Conservation (phyloP, 2,797 vertebrate genomes). For the Pangasius larnaudii region DNA sequence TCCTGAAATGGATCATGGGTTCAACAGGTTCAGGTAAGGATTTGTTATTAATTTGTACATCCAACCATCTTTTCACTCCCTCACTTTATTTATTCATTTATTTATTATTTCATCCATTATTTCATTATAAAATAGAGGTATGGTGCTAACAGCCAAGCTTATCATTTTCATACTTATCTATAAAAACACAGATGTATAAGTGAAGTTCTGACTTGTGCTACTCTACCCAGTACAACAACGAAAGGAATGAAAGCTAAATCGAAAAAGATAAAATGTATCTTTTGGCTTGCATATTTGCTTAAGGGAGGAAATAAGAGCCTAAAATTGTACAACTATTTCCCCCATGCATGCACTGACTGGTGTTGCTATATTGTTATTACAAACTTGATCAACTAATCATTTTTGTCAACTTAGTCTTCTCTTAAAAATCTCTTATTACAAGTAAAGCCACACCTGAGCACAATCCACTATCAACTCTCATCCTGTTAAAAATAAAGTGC, state of each 20-base stretch:
- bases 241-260: neutral
- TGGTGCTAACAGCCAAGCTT: constrained; percentile 13
- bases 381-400: neutral
- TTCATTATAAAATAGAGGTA: neutral
- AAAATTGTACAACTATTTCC: neutral
- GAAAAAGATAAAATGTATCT: constrained; percentile 1
- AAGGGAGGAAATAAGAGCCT: constrained; percentile 11
- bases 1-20: neutral
- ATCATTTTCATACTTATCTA: neutral
- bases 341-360: constrained; percentile 18
- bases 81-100: neutral
- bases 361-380: constrained; percentile 22
- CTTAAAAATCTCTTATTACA: constrained; percentile 10
- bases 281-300: neutral
- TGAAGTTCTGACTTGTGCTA: constrained; percentile 2
- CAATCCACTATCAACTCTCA: neutral
- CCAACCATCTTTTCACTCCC: neutral
- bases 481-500: constrained; percentile 29
- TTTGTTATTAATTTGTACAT: neutral
- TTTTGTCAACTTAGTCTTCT: constrained; percentile 1
- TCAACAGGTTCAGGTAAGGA: neutral
- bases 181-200: neutral
- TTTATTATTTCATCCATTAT: neutral
- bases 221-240: constrained; percentile 1
- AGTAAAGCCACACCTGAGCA: constrained; percentile 21